Evolutionary conservation across 30 jellyfish, hydroid and myxozoan genomes (phyloP), one percentile per base, ranked within the genome.

Genomic region (Cassiopea xamachana): DNA sequence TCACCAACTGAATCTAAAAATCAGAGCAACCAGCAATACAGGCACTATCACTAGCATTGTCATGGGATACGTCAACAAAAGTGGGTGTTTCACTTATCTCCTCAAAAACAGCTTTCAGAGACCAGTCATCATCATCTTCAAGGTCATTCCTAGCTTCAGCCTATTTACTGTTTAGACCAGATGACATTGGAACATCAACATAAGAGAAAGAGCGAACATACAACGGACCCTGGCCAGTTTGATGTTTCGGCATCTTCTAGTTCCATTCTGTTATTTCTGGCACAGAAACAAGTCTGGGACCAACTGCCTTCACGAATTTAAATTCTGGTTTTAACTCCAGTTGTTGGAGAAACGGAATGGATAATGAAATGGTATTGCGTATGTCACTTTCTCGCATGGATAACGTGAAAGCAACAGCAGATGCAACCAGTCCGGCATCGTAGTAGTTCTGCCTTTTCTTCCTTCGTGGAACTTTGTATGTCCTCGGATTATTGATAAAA

Each of bases 181-280:
- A 39, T 47, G 73, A 51, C 87, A 78, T n/a, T 7, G 75, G 55
- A 49, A 78, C 87, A 78, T 49, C 18, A 16, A 78, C 27, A 49
- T 5, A 78, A 13, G 75, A 46, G 47, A 44, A 78, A 2, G 89
- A 5, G 60, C 89, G 89, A 14, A 81, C 80, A 58, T 62, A 81
- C 79, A 81, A 58, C 9, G 89, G 89, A 14, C 89, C 89, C 75
- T 81, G 89, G 51, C 89, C 79, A n/a, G 89, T 81, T 61, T 81
- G 89, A 27, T 81, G 89, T 44, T 60, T 81, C 44, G 60, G 18
- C 12, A 81, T 60, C 80, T 81, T 81, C 44, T 81, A 81, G 59
- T 60, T 81, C 90, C 90, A 81, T 12, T 61, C 80, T 10, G 15
- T 60, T 5, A 81, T 81, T 46, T 64, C 81, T 1, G 82, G 90